These are phyloP conservation scores for Platysteira castanea DNA, from an alignment of 2,113 vertebrate species.

Conservation along the genomic window DNA sequence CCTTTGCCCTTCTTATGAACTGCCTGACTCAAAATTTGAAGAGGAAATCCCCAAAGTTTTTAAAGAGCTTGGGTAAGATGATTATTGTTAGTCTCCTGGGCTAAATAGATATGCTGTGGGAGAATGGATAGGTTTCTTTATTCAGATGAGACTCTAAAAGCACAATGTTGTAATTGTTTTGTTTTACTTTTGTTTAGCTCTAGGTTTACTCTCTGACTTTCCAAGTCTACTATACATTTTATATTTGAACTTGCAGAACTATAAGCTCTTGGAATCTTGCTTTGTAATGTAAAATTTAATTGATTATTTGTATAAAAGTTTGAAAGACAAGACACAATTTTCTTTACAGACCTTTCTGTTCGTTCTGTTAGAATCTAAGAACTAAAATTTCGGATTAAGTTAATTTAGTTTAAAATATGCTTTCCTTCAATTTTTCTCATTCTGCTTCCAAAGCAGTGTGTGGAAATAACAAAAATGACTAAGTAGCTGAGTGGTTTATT, in stretches of 20 bases:
- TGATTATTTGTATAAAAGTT: not conserved
- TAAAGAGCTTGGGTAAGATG: constrained; percentile 84
- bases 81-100: not conserved
- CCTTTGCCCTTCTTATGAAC: constrained; percentile 85
- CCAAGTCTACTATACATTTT: not conserved
- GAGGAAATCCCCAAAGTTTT: constrained; percentile 92
- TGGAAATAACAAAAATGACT: not conserved
- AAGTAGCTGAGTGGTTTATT: not conserved
- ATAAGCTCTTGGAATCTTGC: not conserved
- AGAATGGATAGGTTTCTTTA: not conserved
- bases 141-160: not conserved
- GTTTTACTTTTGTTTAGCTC: not conserved
- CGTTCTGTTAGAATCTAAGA: not conserved
- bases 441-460: not conserved
- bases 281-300: not conserved
- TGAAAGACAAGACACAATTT: not conserved
- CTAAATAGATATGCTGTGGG: not conserved
- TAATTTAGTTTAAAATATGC: not conserved
- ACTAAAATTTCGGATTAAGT: not conserved
- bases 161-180: not conserved
- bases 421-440: not conserved
- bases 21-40: constrained; percentile 89
- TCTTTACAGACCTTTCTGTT: not conserved
- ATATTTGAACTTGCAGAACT: not conserved
- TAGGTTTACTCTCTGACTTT: not conserved